phyloP scores from a whole-genome alignment of 1,140 invertebrate species.

The Drosophila virilis region DNA sequence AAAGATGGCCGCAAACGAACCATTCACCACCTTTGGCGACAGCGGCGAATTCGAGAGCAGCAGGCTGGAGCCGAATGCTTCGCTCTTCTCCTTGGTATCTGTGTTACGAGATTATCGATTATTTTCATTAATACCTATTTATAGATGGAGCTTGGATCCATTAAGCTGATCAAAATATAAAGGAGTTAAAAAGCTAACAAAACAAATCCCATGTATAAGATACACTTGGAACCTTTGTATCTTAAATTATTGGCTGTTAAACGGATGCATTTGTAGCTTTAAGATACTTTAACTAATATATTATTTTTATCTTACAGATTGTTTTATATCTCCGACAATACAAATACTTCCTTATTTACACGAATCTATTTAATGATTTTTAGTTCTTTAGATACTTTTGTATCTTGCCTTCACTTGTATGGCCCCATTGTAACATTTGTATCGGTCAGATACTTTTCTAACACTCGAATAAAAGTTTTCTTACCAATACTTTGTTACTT shows the following conservation, averaged over 20 bases:
- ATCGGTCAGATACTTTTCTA: slow-evolving; percentile 1
- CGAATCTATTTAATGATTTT: too few relatives aligned
- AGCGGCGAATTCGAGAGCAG: slow-evolving; percentile 97
- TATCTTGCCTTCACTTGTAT: neutral
- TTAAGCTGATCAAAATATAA: too few relatives aligned
- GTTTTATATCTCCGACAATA: too few relatives aligned
- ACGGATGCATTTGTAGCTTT: neutral
- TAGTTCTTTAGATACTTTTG: neutral
- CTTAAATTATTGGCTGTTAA: neutral
- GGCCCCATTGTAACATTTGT: neutral
- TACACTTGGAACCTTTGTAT: slow-evolving; percentile 1
- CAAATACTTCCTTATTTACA: too few relatives aligned
- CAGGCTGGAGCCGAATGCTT: slow-evolving; percentile 96
- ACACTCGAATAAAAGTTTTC: neutral
- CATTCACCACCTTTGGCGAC: slow-evolving; percentile 98
- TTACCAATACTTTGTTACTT: too few relatives aligned
- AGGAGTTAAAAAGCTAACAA: too few relatives aligned
- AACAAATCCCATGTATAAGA: neutral
- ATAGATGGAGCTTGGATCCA: too few relatives aligned
- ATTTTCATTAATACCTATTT: too few relatives aligned
- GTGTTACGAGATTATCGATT: neutral
- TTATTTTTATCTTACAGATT: too few relatives aligned
- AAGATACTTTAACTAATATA: neutral
- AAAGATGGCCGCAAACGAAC: slow-evolving; percentile 97
- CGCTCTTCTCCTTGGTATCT: slow-evolving; percentile 92